Evolutionary conservation across 2,113 vertebrate species (phyloP).

Genomic region (Uria lomvia): DNA sequence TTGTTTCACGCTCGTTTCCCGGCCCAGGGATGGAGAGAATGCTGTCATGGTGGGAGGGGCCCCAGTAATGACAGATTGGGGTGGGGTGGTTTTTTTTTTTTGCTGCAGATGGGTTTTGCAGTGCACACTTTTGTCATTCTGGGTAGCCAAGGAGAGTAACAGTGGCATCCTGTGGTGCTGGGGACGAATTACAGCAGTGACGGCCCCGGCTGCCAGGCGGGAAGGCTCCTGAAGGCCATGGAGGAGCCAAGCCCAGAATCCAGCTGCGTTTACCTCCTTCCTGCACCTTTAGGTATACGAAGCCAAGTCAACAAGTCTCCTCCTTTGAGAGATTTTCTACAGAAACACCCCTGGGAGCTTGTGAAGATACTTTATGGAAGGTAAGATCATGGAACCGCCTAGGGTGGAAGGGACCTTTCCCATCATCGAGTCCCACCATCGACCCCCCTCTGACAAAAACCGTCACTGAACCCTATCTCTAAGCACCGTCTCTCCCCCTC

Average conservation of each 20-base stretch:
- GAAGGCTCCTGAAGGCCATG: not conserved
- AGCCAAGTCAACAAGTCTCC: not conserved
- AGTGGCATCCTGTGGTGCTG: slow-evolving; percentile 36
- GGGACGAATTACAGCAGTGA: not conserved
- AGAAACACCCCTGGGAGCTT: rapidly evolving
- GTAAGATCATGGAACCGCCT: not conserved
- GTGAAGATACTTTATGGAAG: not conserved
- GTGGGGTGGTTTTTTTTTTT: no score
- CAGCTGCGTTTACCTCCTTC: not conserved
- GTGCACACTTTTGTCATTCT: rapidly evolving
- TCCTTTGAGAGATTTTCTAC: not conserved
- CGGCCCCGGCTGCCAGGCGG: rapidly evolving
- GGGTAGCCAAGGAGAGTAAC: not conserved
- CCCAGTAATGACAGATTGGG: not conserved
- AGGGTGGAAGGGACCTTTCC: no score
- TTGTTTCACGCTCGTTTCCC: not conserved
- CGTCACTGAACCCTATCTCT: no score
- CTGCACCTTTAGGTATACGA: not conserved
- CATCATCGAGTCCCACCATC: no score
- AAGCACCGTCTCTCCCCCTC: no score
- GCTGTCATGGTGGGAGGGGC: not conserved
- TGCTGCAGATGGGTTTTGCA: not conserved
- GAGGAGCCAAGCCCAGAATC: not conserved
- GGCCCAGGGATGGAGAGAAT: not conserved
- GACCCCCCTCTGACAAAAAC: no score